Conservation (phyloP, 2,888 invertebrate species). For the Mantis religiosa region DNA sequence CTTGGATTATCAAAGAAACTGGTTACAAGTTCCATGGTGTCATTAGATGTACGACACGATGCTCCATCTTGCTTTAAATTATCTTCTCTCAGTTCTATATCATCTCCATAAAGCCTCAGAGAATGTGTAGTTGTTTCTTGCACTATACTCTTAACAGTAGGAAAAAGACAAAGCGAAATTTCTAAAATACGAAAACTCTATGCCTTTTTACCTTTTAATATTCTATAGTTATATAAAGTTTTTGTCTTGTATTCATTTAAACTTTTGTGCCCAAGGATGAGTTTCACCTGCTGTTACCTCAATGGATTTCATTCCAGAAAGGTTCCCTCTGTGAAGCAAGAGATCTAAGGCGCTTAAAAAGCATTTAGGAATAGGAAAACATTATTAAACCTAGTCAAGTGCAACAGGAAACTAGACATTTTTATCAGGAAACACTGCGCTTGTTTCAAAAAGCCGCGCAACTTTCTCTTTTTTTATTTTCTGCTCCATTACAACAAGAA, state of each 20-base stretch:
- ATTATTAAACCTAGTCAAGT: background rate
- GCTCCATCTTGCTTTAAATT: no score
- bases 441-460: background rate
- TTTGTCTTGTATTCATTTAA: background rate
- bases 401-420: background rate
- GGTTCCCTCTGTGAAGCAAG: background rate
- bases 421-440: background rate
- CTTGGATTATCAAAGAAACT: no score
- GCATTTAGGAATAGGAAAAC: background rate
- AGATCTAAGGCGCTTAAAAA: background rate
- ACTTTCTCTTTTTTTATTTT: background rate
- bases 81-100: no score
- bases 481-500: background rate
- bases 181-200: no score
- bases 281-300: background rate
- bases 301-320: background rate
- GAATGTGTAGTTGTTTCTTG: no score
- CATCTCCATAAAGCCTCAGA: no score
- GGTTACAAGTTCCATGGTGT: no score
- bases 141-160: no score
- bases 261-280: background rate
- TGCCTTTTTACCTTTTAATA: no score
- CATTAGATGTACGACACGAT: no score
- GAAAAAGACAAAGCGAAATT: no score
- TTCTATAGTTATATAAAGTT: background rate